Percentiles rank a stretch among this genome's conserved stretches.
These are phyloP conservation scores for Stenichneumon culpator DNA, from an alignment of 2,888 invertebrate genomes.

Conservation along the genomic window DNA sequence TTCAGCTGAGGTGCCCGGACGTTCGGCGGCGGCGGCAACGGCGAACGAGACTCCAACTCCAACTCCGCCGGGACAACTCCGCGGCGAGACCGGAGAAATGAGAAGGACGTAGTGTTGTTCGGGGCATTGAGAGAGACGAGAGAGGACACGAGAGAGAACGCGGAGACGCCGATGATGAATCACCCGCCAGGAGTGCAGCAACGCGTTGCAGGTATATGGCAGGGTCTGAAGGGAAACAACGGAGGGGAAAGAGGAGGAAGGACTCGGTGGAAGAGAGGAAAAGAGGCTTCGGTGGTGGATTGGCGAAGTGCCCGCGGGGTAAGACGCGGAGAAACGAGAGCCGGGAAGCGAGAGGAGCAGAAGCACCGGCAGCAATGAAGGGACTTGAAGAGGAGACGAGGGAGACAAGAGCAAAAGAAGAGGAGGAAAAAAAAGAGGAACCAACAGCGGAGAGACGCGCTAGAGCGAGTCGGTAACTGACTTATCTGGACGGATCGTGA, in stretches of 20 bases:
- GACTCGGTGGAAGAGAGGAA: conserved; percentile 54
- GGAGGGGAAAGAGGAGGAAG: conserved; percentile 58
- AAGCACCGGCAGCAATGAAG: conserved; percentile 68
- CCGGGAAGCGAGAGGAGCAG: conserved; percentile 45
- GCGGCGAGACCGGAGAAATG: conserved; percentile 63
- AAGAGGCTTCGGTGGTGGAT: conserved; percentile 52
- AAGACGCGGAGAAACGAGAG: conserved; percentile 35
- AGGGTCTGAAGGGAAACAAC: conserved; percentile 62
- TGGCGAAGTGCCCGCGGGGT: conserved; percentile 65
- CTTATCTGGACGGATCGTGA: conserved; percentile 81
- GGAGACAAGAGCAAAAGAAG: conserved; percentile 63
- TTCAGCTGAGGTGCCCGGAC: conserved; percentile 53
- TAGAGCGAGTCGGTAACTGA: conserved; percentile 84
- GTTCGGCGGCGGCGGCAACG: conserved; percentile 46
- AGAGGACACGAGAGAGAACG: conserved; percentile 56
- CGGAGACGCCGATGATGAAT: conserved; percentile 82
- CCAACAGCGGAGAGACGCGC: conserved; percentile 78
- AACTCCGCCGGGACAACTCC: conserved; percentile 63
- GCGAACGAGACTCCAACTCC: conserved; percentile 42
- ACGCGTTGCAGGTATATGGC: conserved; percentile 64
- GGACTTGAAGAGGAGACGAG: conserved; percentile 59
- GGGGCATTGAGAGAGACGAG: conserved; percentile 35
- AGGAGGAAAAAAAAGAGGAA: conserved; percentile 21
- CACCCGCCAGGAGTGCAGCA: conserved; percentile 73
- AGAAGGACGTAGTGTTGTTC: conserved; percentile 52